Base-by-base conservation (phyloP, 2,888 invertebrate genomes). In the Phorcus lineatus region DNA sequence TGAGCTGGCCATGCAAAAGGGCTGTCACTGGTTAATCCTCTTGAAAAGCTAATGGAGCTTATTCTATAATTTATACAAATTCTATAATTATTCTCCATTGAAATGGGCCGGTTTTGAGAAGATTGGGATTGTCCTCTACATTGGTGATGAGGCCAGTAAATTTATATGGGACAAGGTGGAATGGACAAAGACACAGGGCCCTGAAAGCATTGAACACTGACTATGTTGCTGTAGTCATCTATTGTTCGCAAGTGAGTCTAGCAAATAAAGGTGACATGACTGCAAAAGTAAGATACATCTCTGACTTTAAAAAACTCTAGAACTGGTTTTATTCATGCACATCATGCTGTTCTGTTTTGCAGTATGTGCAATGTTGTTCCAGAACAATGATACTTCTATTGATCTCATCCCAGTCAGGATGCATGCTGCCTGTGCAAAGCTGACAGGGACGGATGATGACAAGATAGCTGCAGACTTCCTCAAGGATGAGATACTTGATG, bases 311-410 rank as follows among this genome's bases (percentile, higher is more conserved):
- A n/a, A n/a, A n/a, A n/a, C 7, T 36, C 36, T 6, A 36, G 67
- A 67, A 67, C 9, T 67, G 19, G 67, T 67, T 67, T 24, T 67
- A 7, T 4, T 67, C 67, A 67, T 67, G 67, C 67, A 67, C 28
- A 31, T 67, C 2, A 67, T 67, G 67, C 67, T 67, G 2, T 67
- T 67, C 11, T 67, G 22, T 28, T 31, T 31, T 67, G 70, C 13
- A 22, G 70, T 67, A 24, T 67, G 70, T 19, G 70, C 70, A 24
- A 24, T 22, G 70, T 36, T 67, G 70, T 67, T 67, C 70, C 70
- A 67, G 70, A 28, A 67, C 70, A 67, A 67, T 67, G 70, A 67
- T 24, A 67, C 70, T 31, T 67, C 70, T 13, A 67, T 67, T 67
- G 70, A 67, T 28, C 70, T 67, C 9, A 67, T 67, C 70, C 70